phyloP scores from a whole-genome alignment of 2,888 invertebrate species.

The Cephus sareptanus region DNA sequence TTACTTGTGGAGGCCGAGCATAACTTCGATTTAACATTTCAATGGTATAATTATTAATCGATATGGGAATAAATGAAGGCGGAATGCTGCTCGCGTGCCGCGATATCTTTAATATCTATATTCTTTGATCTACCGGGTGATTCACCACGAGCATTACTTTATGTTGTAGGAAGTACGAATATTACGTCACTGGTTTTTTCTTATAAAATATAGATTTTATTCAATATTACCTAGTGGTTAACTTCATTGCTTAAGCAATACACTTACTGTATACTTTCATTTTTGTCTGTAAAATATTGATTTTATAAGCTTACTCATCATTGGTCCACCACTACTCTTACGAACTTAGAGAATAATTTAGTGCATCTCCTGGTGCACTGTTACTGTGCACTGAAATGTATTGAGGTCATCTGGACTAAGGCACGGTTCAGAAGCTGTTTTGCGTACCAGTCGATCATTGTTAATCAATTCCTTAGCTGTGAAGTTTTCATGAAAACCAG shows the following conservation, averaged over 20 bases:
- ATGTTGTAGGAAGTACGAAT: not conserved
- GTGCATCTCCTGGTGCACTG: conserved; percentile 67
- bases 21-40: not conserved
- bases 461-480: not conserved
- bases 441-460: conserved; percentile 8
- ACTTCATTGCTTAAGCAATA: not conserved
- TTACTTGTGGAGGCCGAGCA: not conserved
- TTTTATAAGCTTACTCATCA: not conserved
- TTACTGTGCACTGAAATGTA: conserved; percentile 59
- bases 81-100: conserved; percentile 10
- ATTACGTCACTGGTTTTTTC: not conserved
- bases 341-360: not conserved
- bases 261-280: not conserved
- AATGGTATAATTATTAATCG: conserved; percentile 19
- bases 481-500: conserved; percentile 8
- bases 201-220: not conserved
- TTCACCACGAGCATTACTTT: not conserved
- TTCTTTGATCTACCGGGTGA: not conserved
- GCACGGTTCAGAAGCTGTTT: conserved; percentile 16
- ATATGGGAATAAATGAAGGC: conserved; percentile 15
- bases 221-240: not conserved
- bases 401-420: conserved; percentile 24
- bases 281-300: not conserved
- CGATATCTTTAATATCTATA: conserved; percentile 15
- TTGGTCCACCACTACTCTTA: not conserved